Base-by-base conservation (phyloP, 2,113 vertebrate species). In the Motacilla tschutschensis region DNA sequence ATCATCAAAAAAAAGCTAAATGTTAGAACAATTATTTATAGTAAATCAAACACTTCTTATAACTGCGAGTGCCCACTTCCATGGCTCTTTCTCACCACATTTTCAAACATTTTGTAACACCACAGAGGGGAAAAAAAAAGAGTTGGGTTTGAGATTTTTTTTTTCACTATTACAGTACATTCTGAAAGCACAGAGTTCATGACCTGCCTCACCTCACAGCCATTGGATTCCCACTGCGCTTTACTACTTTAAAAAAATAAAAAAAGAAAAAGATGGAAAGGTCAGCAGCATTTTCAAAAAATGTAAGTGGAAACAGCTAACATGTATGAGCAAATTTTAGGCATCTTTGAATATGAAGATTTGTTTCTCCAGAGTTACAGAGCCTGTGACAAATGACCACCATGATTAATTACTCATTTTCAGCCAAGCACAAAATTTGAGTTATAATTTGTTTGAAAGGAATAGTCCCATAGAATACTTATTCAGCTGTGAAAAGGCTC, bases 361-460 rank as follows among this genome's bases (percentile, higher is more conserved):
- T 70, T 85, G 44, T 76, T 85, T 67, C 55, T 70, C 20, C 28
- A 66, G 73, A 64, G n/a, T 60, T 70, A 57, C 58, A 85, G 38
- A 60, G 24, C 35, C 60, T 74, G 29, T 76, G 70, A 90, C 24
- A 73, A 93, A 92, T 86, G 50, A 73, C 47, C 58, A 59, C 43
- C n/a, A 26, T 54, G 82, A 81, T 72, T 86, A 93, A 93, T 62
- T 77, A 50, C n/a, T 90, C 74, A n/a, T 85, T 91, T 90, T 79
- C 82, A 92, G 35, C 58, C 51, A 71, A 87, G 79, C 48, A 76
- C 24, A 81, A 91, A 78, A 86, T 64, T 55, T 76, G 58, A 82
- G 44, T 76, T 79, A 64, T 69, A 40, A 88, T 91, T 83, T 83
- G 31, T 81, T 76, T 38, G 13, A 82, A 77, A 72, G 47, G 43